phyloP scores from a whole-genome alignment of 2,888 invertebrate genomes.

The Acanthosepion lycidas region DNA sequence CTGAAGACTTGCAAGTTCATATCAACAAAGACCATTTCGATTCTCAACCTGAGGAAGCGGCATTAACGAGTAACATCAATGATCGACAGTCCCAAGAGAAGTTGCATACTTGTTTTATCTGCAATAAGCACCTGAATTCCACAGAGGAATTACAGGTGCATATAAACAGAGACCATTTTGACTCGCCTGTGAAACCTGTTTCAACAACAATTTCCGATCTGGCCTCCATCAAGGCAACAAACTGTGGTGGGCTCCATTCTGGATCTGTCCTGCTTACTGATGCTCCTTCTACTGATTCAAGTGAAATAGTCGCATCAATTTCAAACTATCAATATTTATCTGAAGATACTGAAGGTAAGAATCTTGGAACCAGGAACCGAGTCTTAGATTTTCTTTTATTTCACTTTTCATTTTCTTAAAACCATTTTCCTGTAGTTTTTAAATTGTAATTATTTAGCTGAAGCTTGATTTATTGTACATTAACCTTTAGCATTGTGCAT shows the following conservation, averaged over 20 bases:
- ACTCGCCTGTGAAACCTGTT: conserved; percentile 36
- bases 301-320: not conserved
- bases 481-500: too few species aligned
- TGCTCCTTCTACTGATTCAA: not conserved
- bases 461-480: not conserved
- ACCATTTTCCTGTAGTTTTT: not conserved
- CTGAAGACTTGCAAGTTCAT: conserved; percentile 85
- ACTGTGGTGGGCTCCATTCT: not conserved
- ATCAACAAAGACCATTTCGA: conserved; percentile 89
- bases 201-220: not conserved
- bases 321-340: not conserved
- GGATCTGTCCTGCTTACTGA: not conserved
- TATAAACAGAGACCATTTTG: conserved; percentile 42
- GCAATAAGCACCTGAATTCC: conserved; percentile 37
- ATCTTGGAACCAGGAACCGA: not conserved
- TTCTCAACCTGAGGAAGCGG: conserved; percentile 50
- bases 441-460: not conserved
- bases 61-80: not conserved
- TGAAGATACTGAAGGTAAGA: not conserved
- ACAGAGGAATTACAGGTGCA: conserved; percentile 33
- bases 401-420: not conserved
- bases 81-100: not conserved
- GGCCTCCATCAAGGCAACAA: not conserved
- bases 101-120: conserved; percentile 35
- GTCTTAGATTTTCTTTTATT: not conserved